A percentile compares a stretch with the other conserved stretches of the same genome.
Conservation (phyloP, 2,113 vertebrate species). For the Centrocercus urophasianus region DNA sequence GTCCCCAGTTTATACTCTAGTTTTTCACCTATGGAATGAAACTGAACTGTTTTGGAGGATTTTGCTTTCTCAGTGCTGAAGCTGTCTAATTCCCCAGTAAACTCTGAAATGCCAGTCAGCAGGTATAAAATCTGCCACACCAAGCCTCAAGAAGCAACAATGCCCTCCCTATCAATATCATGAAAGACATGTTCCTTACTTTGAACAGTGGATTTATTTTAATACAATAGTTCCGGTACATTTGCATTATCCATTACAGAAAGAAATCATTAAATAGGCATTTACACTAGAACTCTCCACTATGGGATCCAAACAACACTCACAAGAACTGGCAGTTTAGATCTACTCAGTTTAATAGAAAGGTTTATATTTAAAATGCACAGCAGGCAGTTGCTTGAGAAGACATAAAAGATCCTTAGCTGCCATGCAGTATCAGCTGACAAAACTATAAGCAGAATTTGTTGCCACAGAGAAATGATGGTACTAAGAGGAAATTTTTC, state of each 20-base stretch:
- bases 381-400: background rate
- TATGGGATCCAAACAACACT: background rate
- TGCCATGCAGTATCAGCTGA: background rate
- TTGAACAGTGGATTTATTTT: background rate
- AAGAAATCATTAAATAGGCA: background rate
- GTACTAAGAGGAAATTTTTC: background rate
- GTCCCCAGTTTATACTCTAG: background rate
- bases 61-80: background rate
- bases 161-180: background rate
- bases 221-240: background rate
- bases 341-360: background rate
- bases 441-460: background rate
- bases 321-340: background rate
- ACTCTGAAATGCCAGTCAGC: background rate
- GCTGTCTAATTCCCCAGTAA: background rate
- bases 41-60: fast-evolving
- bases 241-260: background rate
- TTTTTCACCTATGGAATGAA: background rate
- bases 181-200: background rate
- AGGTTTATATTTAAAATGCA: background rate
- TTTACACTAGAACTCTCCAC: background rate
- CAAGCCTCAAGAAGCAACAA: background rate
- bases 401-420: background rate
- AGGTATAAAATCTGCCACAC: background rate
- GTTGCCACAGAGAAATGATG: background rate